Conservation (phyloP, 2,888 invertebrate genomes). For the Geotrupes spiniger region DNA sequence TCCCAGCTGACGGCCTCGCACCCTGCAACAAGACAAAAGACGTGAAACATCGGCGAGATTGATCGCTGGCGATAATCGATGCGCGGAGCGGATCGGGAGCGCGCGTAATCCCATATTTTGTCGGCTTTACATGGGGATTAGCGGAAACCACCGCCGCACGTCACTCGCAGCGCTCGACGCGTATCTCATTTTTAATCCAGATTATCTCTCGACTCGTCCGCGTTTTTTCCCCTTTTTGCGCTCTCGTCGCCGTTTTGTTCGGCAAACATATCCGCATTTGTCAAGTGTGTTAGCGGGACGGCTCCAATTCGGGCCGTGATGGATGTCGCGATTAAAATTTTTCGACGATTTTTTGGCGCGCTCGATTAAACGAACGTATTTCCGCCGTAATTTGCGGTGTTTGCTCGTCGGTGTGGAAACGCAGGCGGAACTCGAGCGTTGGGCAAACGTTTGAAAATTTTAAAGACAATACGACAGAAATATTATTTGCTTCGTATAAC, state of each 20-base stretch:
- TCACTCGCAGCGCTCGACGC: conserved; percentile 40
- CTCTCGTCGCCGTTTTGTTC: conserved; percentile 20
- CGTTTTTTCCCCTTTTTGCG: conserved; percentile 25
- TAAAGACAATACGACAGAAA: too few relatives aligned
- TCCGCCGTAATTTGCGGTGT: too few relatives aligned
- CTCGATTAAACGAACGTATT: too few relatives aligned
- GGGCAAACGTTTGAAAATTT: too few relatives aligned
- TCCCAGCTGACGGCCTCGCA: conserved; percentile 83
- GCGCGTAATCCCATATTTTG: conserved; percentile 43
- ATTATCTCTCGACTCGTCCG: conserved; percentile 45
- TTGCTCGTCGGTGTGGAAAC: too few relatives aligned
- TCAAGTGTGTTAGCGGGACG: conserved; percentile 24
- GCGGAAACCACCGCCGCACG: conserved; percentile 37
- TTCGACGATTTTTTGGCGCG: not conserved
- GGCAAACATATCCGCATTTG: conserved; percentile 30
- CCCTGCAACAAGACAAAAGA: conserved; percentile 60
- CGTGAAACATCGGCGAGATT: conserved; percentile 29
- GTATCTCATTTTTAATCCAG: conserved; percentile 52
- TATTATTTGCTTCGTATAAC: too few relatives aligned
- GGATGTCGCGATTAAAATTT: conserved; percentile 21
- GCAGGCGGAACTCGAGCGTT: too few relatives aligned
- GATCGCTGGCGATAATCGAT: conserved; percentile 45
- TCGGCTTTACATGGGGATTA: conserved; percentile 43
- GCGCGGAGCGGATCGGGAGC: conserved; percentile 31
- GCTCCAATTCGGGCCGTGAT: conserved; percentile 16